Conservation (phyloP, 2,888 invertebrate genomes). For the Epirrhoe tristata region DNA sequence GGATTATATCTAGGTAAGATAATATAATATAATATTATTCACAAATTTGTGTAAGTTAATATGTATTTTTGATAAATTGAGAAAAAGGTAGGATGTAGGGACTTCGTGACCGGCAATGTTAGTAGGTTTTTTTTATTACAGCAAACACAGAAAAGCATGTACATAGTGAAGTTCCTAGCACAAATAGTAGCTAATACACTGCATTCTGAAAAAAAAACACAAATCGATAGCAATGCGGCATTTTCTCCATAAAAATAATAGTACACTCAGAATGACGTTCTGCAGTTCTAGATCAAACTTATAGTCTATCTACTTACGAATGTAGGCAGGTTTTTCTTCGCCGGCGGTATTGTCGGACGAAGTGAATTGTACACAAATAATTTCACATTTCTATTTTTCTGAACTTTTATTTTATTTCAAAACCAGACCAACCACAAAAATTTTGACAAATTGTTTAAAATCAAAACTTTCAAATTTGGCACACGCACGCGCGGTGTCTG, state of each 20-base stretch:
- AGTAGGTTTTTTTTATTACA: not conserved
- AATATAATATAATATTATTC: too few species aligned
- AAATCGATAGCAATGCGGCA: conserved; percentile 78
- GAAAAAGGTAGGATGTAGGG: not conserved
- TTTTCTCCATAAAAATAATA: conserved; percentile 46
- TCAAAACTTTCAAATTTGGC: conserved; percentile 68
- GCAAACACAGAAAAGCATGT: conserved; percentile 21
- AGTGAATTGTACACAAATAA: conserved; percentile 57
- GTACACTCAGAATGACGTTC: conserved; percentile 25
- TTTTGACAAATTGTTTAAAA: conserved; percentile 75
- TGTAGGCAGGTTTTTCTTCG: conserved; percentile 57
- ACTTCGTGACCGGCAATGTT: not conserved
- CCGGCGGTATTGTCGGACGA: conserved; percentile 58
- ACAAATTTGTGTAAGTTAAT: too few species aligned
- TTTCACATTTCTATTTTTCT: conserved; percentile 75
- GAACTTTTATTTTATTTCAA: conserved; percentile 52
- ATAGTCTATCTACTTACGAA: conserved; percentile 70
- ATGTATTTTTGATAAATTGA: not conserved
- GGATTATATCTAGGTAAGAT: too few species aligned
- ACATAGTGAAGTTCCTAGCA: conserved; percentile 44
- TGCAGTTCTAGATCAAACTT: conserved; percentile 42
- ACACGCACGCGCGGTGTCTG: conserved; percentile 63
- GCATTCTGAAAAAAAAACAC: conserved; percentile 50
- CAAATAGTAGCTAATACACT: conserved; percentile 50
- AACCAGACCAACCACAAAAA: conserved; percentile 60